Conservation (phyloP, 2,797 vertebrate species). For the Phoxinus dragarum region DNA sequence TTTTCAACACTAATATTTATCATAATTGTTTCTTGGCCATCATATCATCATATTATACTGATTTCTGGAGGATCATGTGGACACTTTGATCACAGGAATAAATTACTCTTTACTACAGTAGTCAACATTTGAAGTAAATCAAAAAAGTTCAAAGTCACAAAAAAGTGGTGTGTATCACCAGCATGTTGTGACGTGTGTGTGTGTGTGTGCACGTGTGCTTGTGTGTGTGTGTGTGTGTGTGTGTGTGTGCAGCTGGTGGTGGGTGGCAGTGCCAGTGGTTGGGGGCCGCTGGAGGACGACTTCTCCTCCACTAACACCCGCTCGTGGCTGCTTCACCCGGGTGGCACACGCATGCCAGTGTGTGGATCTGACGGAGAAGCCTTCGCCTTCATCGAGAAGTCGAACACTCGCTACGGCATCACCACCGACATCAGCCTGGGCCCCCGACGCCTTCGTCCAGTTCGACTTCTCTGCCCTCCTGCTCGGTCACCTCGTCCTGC, state of each 20-base stretch:
- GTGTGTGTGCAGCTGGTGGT: slow-evolving; percentile 86
- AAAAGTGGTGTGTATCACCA: too few relatives aligned
- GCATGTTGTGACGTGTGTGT: too few relatives aligned
- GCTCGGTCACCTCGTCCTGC: slow-evolving; percentile 96
- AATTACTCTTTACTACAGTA: too few relatives aligned
- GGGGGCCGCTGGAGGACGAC: slow-evolving; percentile 94
- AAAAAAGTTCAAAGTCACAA: too few relatives aligned
- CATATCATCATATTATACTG: too few relatives aligned
- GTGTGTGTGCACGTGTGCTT: too few relatives aligned
- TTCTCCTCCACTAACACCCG: slow-evolving; percentile 90
- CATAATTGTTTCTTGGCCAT: too few relatives aligned
- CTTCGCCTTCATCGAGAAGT: slow-evolving; percentile 98
- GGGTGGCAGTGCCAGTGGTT: slow-evolving; percentile 95
- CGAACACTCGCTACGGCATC: slow-evolving; percentile 94
- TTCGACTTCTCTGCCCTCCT: slow-evolving; percentile 98
- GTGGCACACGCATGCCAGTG: slow-evolving; percentile 96
- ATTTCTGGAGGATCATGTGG: too few relatives aligned
- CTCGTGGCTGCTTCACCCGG: slow-evolving; percentile 97
- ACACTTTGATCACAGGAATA: too few relatives aligned
- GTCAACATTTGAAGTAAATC: too few relatives aligned
- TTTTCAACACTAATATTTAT: too few relatives aligned
- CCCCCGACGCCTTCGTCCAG: slow-evolving; percentile 94
- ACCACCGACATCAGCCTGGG: slow-evolving; percentile 95
- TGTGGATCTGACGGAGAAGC: slow-evolving; percentile 96
- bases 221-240: background rate